Conservation (phyloP, 2,888 invertebrate genomes). For the Andrena haemorrhoa region DNA sequence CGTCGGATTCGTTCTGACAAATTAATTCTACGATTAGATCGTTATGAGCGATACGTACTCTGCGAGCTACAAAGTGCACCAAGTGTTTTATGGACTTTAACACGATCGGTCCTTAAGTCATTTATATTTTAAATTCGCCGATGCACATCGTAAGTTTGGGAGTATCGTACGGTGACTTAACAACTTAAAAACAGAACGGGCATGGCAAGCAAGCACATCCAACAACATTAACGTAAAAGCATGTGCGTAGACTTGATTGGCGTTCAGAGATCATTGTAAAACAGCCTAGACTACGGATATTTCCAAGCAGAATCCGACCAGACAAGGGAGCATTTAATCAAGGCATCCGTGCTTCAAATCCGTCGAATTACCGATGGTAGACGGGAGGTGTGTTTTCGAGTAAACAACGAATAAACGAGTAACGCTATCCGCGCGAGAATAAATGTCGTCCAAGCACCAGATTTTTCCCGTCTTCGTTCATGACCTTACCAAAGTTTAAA, state of each 20-base stretch:
- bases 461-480: conserved; percentile 17
- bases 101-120: conserved; percentile 35
- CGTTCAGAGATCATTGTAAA: conserved; percentile 44
- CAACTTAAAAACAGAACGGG: conserved; percentile 47
- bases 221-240: conserved; percentile 43
- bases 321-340: conserved; percentile 32
- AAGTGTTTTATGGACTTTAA: conserved; percentile 29
- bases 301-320: conserved; percentile 4
- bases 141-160: conserved; percentile 25
- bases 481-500: conserved; percentile 67
- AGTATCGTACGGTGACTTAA: conserved; percentile 29
- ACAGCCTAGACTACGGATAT: conserved; percentile 18
- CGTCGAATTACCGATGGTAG: conserved; percentile 45
- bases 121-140: conserved; percentile 45
- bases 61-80: conserved; percentile 34
- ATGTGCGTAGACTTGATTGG: conserved; percentile 45
- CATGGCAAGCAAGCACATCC: conserved; percentile 33
- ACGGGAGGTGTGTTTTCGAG: conserved; percentile 39
- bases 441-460: conserved; percentile 29
- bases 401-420: conserved; percentile 50
- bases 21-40: conserved; percentile 42
- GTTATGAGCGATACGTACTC: conserved; percentile 45
- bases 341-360: conserved; percentile 35
- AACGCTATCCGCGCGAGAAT: conserved; percentile 17
- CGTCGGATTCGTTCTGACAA: conserved; percentile 38